Percentiles rank a stretch among this genome's conserved stretches.
Conservation (phyloP, 2,888 invertebrate species). For the Agrotis puta region DNA sequence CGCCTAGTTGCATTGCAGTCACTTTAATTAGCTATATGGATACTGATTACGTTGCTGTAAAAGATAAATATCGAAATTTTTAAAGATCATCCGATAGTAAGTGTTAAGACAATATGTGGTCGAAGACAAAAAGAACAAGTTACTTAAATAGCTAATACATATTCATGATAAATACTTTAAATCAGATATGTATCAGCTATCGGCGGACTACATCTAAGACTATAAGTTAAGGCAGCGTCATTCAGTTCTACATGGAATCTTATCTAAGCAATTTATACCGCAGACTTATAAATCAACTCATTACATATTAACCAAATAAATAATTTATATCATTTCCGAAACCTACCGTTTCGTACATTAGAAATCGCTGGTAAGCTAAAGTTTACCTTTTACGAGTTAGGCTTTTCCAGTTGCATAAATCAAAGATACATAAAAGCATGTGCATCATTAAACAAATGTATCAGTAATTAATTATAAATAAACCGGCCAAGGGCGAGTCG, state of each 20-base stretch:
- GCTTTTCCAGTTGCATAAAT: slow-evolving; percentile 16
- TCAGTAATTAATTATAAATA: slow-evolving; percentile 10
- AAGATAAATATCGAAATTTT: slow-evolving; percentile 1
- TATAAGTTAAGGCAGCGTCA: background rate
- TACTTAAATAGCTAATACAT: background rate
- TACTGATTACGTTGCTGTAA: slow-evolving; percentile 15
- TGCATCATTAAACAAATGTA: slow-evolving; percentile 2
- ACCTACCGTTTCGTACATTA: slow-evolving; percentile 7
- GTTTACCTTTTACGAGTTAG: slow-evolving; percentile 1
- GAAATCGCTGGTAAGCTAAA: background rate
- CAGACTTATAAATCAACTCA: slow-evolving; percentile 17
- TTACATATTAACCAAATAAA: slow-evolving; percentile 37
- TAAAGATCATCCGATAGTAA: background rate
- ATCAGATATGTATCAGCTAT: slow-evolving; percentile 9
- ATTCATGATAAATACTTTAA: background rate
- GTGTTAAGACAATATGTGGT: background rate
- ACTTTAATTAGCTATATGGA: slow-evolving; percentile 19
- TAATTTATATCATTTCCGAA: slow-evolving; percentile 19
- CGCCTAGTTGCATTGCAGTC: slow-evolving; percentile 15
- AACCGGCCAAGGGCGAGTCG: too few species aligned
- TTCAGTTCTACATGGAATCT: background rate
- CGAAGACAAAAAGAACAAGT: slow-evolving; percentile 1
- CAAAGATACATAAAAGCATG: slow-evolving; percentile 4
- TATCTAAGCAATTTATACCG: slow-evolving; percentile 15
- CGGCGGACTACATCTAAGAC: background rate